A percentile compares a stretch with the other conserved stretches of the same genome.
phyloP scores from a whole-genome alignment of 2,888 invertebrate species.

The Sepiola atlantica region DNA sequence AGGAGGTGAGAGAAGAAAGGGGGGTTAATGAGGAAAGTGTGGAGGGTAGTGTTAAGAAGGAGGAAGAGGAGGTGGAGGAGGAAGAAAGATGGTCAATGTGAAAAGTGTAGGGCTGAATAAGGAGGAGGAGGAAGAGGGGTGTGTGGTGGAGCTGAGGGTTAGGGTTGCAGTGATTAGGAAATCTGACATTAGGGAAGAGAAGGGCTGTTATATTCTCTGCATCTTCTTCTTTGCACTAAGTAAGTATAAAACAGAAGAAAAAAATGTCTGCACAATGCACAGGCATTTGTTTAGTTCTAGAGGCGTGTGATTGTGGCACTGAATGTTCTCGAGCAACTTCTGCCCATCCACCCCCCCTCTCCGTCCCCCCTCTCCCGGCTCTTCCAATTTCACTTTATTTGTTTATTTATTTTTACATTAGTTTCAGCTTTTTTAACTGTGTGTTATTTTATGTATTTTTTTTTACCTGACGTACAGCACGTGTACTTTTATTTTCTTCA shows the following conservation, averaged over 20 bases:
- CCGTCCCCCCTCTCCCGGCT: rapidly evolving
- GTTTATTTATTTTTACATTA: not conserved
- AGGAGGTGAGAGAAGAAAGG: too few species aligned
- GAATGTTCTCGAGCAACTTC: not conserved
- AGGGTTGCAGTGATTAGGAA: not conserved
- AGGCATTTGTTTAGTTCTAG: not conserved
- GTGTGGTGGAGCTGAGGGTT: not conserved
- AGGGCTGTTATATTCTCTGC: conserved; percentile 16
- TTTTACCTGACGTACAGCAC: not conserved
- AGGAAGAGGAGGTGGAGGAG: not conserved
- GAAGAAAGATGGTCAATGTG: not conserved
- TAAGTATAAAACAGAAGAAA: not conserved
- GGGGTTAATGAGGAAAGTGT: too few species aligned
- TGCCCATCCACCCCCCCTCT: not conserved
- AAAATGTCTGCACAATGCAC: conserved; percentile 4
- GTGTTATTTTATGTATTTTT: not conserved
- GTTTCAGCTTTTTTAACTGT: not conserved
- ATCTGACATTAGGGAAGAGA: not conserved
- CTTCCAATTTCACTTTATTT: not conserved
- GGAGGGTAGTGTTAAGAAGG: too few species aligned
- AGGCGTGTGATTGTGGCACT: not conserved
- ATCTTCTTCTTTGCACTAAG: conserved; percentile 8
- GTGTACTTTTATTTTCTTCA: not conserved
- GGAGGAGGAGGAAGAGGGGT: not conserved
- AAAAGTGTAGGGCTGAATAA: too few species aligned